Evolutionary conservation across 53 echinoderm and acorn worm genomes (phyloP).

Genomic region (Echinometra lucunter): DNA sequence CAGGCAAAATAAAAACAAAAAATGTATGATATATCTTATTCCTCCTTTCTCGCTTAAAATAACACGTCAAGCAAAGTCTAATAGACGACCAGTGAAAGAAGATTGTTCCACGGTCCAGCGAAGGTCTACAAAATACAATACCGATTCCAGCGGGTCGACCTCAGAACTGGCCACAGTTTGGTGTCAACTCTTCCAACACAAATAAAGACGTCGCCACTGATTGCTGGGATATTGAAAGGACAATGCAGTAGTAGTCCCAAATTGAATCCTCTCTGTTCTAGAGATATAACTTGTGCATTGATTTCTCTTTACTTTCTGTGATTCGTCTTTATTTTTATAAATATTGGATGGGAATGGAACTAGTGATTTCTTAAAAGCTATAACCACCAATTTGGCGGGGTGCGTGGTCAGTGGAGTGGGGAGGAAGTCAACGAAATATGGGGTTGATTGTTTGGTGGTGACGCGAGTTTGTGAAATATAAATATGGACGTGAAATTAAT

Average conservation of each 20-base stretch:
- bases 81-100: not conserved
- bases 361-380: conserved; percentile 2
- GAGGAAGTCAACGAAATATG: conserved; percentile 34
- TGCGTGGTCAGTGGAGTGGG: not conserved
- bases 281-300: not conserved
- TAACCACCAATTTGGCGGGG: not conserved
- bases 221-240: not conserved
- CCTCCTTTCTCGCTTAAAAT: not conserved
- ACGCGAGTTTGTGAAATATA: conserved; percentile 16
- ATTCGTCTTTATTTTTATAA: not conserved
- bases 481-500: conserved; percentile 45
- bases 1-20: not conserved
- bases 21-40: not conserved
- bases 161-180: conserved; percentile 12
- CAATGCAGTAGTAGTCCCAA: not conserved
- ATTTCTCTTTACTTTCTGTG: not conserved
- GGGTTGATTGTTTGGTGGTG: not conserved
- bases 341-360: not conserved
- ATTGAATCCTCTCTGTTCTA: not conserved
- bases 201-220: conserved; percentile 36
- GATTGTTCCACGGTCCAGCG: conserved; percentile 21
- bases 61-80: conserved; percentile 21
- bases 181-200: conserved; percentile 40
- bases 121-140: conserved; percentile 27
- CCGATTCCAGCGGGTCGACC: not conserved